These are phyloP conservation scores for Pseudomyrmex cubaensis DNA, from an alignment of 1,140 invertebrate genomes.

Conservation along the genomic window DNA sequence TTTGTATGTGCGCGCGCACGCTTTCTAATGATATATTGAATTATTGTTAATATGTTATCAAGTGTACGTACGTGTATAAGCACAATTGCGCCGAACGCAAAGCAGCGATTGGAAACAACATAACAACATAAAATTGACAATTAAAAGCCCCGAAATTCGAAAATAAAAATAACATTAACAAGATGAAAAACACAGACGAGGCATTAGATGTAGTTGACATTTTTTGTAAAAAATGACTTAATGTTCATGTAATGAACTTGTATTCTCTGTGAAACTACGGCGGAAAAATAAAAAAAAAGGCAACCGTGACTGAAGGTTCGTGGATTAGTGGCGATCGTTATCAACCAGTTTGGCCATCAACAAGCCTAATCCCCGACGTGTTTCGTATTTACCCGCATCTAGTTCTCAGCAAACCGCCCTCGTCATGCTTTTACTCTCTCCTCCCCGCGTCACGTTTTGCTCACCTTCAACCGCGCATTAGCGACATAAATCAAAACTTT, in stretches of 20 bases:
- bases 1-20: no score
- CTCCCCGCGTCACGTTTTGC: constrained; percentile 68
- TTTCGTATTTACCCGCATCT: constrained; percentile 36
- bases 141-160: no score
- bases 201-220: no score
- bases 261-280: no score
- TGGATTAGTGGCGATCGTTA: background rate
- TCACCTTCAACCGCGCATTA: constrained; percentile 67
- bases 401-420: constrained; percentile 46
- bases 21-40: constrained; percentile 30
- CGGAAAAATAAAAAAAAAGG: no score
- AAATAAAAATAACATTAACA: no score
- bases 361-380: constrained; percentile 24
- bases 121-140: no score
- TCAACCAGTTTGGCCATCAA: constrained; percentile 8
- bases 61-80: background rate
- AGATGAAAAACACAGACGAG: no score
- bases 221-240: no score
- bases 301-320: no score
- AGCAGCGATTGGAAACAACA: background rate
- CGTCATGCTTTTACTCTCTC: constrained; percentile 66
- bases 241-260: no score
- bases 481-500: constrained; percentile 83
- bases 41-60: constrained; percentile 13
- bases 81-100: background rate